These are phyloP conservation scores for Psococerastis gibbosa DNA, from an alignment of 2,888 invertebrate species.

Conservation along the genomic window DNA sequence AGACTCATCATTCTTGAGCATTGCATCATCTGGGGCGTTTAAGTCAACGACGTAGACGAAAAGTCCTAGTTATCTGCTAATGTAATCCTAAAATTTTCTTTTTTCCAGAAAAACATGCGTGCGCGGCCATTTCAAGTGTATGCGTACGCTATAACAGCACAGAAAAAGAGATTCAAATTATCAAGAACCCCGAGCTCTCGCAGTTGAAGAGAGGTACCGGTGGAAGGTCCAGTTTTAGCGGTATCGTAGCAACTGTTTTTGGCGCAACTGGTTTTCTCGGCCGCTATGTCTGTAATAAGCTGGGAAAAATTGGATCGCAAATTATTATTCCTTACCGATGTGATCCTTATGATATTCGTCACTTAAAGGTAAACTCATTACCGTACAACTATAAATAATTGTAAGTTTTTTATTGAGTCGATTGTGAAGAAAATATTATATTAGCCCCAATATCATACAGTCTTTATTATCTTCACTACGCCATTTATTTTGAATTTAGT, in stretches of 20 bases:
- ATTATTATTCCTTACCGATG: constrained; percentile 83
- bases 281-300: constrained; percentile 63
- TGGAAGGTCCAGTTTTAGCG: constrained; percentile 91
- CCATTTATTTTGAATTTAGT: no score
- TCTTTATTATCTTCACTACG: no score
- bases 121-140: not conserved
- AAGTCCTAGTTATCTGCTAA: no score
- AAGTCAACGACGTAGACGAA: no score
- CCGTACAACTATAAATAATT: no score
- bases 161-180: constrained; percentile 22
- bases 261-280: constrained; percentile 85
- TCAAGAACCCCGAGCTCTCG: constrained; percentile 23
- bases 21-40: no score
- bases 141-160: not conserved
- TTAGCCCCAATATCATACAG: no score
- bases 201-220: constrained; percentile 66
- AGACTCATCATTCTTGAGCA: no score
- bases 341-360: constrained; percentile 58
- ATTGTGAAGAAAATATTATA: no score
- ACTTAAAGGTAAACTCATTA: no score
- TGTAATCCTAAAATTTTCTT: not conserved
- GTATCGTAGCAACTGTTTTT: constrained; percentile 94
- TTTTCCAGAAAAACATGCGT: not conserved
- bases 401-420: no score
- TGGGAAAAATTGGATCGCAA: constrained; percentile 79